Percentiles rank a stretch among this genome's conserved stretches.
phyloP scores from a whole-genome alignment of 2,113 vertebrate species.

The Corythaeola cristata region DNA sequence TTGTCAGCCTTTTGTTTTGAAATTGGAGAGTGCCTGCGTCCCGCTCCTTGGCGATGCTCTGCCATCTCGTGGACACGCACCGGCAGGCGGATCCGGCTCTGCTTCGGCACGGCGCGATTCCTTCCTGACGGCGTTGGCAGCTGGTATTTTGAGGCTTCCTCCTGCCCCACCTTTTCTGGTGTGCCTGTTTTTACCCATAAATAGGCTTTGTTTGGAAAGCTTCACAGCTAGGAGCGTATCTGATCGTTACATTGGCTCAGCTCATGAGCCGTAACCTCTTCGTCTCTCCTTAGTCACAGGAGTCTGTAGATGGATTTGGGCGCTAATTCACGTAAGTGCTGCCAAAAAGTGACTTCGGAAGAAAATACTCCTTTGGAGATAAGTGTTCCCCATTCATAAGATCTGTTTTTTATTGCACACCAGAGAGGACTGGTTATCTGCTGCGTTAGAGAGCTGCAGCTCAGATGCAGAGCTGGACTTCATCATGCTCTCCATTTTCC shows the following conservation, averaged over 20 bases:
- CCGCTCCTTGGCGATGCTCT: background rate
- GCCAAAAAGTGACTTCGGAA: background rate
- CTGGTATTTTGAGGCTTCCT: background rate
- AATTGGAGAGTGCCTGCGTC: background rate
- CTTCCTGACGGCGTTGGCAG: rapidly evolving
- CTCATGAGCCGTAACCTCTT: background rate
- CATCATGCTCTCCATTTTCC: background rate
- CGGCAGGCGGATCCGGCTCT: rapidly evolving
- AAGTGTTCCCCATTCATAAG: background rate
- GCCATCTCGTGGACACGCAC: conserved; percentile 39
- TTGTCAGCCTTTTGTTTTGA: background rate
- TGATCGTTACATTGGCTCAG: background rate
- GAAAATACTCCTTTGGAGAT: background rate
- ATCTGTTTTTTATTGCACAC: background rate
- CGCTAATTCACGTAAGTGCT: background rate
- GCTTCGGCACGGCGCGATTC: rapidly evolving
- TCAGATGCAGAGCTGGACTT: background rate
- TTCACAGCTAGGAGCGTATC: background rate
- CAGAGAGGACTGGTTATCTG: background rate
- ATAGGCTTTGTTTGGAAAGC: background rate
- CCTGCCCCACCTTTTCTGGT: background rate
- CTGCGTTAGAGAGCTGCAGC: rapidly evolving
- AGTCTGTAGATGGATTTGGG: background rate
- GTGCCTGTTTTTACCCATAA: background rate
- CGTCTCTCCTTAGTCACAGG: background rate